Evolutionary conservation across 2,888 invertebrate genomes (phyloP), one percentile per base, ranked within the genome.

Genomic region (Trissolcus japonicus): DNA sequence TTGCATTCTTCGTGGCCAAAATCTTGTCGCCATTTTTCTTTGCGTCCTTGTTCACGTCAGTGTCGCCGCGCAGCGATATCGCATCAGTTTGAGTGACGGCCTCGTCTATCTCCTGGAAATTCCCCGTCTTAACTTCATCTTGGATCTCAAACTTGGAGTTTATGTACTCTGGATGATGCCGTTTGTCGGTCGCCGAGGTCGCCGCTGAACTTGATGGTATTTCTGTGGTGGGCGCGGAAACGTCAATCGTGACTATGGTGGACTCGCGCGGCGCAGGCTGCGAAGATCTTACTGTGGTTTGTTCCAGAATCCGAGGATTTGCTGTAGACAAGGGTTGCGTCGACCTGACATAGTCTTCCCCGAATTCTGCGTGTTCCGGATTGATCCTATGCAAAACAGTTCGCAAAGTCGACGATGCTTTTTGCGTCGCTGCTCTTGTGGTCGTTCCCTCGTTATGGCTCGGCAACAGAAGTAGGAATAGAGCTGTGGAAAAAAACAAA

Each of bases 61-160:
- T 87, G 67, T 87, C 87, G 29, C 86, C 85, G 9, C 80, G 78
- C 14, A 87, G 61, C n/a, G 87, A 87, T 16, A 84, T 75, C 6
- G 75, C 13, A 14, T 54, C 67, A 25, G 71, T 65, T 35, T 57
- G 55, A n/a, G 67, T 65, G 21, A 46, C 50, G 25, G 60, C 55
- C 14, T 59, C 80, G 7, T 80, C 82, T 35, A 74, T 71, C 50
- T 76, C 76, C 13, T 69, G 69, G 14, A 76, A 76, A 16, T 61
- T 69, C 2, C 40, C 56, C 1, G 75, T 68, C 29, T 65, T 65
- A 1, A n/a, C 60, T 16, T 81, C 77, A 25, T 82, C 80, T 9
- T 67, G 19, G 3, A 76, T 73, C 41, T 82, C 81, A 9, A 69
- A 51, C 40, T 68, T 57, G 4, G 57, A 51, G 16, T 53, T 63